phyloP scores from a whole-genome alignment of 2,888 invertebrate genomes.

The Acholoe squamosa region DNA sequence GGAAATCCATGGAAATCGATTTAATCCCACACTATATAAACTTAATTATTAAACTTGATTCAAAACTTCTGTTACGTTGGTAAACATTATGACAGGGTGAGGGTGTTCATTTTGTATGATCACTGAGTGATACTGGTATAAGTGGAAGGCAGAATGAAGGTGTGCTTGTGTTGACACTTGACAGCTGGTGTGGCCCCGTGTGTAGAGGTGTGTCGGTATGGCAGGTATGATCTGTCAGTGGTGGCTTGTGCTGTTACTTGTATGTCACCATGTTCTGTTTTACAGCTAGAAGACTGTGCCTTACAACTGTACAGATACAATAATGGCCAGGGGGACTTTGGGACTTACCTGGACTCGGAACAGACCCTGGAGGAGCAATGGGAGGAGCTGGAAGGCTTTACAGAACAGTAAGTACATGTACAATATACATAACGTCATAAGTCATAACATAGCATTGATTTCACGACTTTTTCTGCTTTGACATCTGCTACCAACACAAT shows the following conservation, averaged over 20 bases:
- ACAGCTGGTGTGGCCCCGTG: neutral
- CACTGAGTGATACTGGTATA: neutral
- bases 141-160: slow-evolving; percentile 9
- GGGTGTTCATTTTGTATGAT: too few relatives aligned
- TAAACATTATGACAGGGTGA: too few relatives aligned
- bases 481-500: too few relatives aligned
- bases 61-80: too few relatives aligned
- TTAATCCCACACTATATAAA: too few relatives aligned
- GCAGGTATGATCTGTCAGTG: neutral
- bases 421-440: too few relatives aligned
- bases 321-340: slow-evolving; percentile 93
- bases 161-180: slow-evolving; percentile 32
- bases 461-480: too few relatives aligned
- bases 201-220: slow-evolving; percentile 18
- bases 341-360: slow-evolving; percentile 97
- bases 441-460: too few relatives aligned
- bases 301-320: slow-evolving; percentile 95
- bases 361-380: slow-evolving; percentile 97
- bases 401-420: slow-evolving; percentile 90
- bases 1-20: too few relatives aligned
- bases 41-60: too few relatives aligned
- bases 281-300: slow-evolving; percentile 98
- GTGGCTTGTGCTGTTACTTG: neutral
- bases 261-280: slow-evolving; percentile 77
- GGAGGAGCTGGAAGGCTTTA: slow-evolving; percentile 98